Conservation (phyloP, 2,113 vertebrate genomes). For the Zosterops pallidus region DNA sequence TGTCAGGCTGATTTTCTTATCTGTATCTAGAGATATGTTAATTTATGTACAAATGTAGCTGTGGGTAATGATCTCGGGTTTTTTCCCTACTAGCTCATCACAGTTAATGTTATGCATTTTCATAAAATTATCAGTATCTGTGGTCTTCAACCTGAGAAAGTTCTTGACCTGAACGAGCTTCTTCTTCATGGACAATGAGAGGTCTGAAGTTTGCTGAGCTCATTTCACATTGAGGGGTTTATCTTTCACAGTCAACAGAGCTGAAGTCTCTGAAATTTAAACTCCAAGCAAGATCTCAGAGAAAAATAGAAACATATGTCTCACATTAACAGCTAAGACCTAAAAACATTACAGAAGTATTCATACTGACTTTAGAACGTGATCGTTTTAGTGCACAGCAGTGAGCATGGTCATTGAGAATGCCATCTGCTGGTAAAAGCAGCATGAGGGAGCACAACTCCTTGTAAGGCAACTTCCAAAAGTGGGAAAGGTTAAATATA, state of each 20-base stretch:
- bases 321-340: neutral
- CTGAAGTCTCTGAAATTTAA: neutral
- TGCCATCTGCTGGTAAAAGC: constrained; percentile 63
- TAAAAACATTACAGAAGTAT: neutral
- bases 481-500: neutral
- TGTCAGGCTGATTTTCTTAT: neutral
- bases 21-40: neutral
- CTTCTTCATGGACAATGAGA: neutral
- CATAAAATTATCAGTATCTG: neutral
- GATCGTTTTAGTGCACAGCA: neutral
- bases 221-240: neutral
- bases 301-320: neutral
- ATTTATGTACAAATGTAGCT: neutral
- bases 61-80: neutral
- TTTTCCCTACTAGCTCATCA: neutral
- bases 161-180: neutral
- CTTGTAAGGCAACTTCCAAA: neutral
- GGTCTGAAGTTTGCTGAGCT: neutral
- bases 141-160: neutral
- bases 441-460: neutral
- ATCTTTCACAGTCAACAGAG: neutral
- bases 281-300: neutral
- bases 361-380: neutral
- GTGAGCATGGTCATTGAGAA: neutral
- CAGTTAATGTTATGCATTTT: neutral